Conservation (phyloP, 2,797 vertebrate species). For the Clarias fuscus region DNA sequence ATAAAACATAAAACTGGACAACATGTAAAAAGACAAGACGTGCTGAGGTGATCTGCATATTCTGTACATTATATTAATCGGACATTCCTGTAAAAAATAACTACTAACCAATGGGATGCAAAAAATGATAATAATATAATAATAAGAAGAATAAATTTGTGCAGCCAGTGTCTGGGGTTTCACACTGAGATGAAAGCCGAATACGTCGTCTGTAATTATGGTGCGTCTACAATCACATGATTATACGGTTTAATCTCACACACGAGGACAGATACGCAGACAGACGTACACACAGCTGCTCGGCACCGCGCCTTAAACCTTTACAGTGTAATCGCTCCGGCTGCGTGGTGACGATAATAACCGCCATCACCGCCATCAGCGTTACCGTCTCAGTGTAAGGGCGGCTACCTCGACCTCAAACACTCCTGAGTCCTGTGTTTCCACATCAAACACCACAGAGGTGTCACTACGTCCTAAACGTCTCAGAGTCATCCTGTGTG, state of each 20-base stretch:
- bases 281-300: slow-evolving; percentile 34
- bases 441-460: background rate
- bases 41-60: background rate
- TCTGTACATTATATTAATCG: background rate
- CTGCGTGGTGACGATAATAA: background rate
- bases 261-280: background rate
- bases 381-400: background rate
- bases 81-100: background rate
- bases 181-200: slow-evolving; percentile 39
- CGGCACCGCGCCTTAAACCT: background rate
- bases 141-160: background rate
- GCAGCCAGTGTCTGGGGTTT: background rate
- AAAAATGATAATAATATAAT: background rate
- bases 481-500: background rate
- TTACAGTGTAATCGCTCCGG: background rate
- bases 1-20: background rate
- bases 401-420: slow-evolving; percentile 1
- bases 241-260: slow-evolving; percentile 38
- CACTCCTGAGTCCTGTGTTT: slow-evolving; percentile 19
- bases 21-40: background rate
- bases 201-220: slow-evolving; percentile 29
- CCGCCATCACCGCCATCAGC: background rate
- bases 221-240: slow-evolving; percentile 47
- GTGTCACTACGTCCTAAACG: background rate
- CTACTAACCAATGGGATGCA: no score